Conservation (phyloP, 2,113 vertebrate genomes). For the Oncorhynchus tshawytscha region DNA sequence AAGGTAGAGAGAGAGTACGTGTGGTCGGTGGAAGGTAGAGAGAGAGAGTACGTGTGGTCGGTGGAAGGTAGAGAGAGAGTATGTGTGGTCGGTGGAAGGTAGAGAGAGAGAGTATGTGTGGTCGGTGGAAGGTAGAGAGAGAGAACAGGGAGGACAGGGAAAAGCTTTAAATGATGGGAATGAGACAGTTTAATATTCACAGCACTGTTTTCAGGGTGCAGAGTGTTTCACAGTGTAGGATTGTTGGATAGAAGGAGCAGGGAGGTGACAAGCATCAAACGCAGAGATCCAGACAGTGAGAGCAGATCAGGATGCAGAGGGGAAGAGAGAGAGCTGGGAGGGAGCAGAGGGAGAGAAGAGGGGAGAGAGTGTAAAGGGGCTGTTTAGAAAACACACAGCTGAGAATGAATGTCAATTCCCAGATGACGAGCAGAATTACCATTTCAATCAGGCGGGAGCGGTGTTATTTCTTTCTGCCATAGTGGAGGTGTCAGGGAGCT, state of each 20-base stretch:
- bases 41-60: too few relatives aligned
- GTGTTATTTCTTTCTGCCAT: background rate
- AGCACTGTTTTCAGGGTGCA: background rate
- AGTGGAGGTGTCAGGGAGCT: background rate
- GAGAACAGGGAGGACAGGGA: background rate
- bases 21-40: too few relatives aligned
- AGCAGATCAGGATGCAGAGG: background rate
- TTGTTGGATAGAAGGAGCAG: background rate
- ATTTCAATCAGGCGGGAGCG: constrained; percentile 38
- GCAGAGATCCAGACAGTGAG: background rate
- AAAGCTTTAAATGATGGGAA: background rate
- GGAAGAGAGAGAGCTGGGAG: background rate
- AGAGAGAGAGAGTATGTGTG: too few relatives aligned
- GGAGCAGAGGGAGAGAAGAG: background rate
- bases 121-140: too few relatives aligned
- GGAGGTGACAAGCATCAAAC: background rate
- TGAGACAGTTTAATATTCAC: background rate
- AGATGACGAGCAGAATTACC: constrained; percentile 8
- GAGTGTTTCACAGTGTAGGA: background rate
- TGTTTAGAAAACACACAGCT: background rate
- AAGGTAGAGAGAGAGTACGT: too few relatives aligned
- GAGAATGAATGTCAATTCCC: constrained; percentile 12
- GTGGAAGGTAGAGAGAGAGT: too few relatives aligned
- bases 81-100: too few relatives aligned
- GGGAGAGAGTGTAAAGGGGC: background rate